Conservation (phyloP, 2,797 vertebrate species). For the Cuniculus paca region DNA sequence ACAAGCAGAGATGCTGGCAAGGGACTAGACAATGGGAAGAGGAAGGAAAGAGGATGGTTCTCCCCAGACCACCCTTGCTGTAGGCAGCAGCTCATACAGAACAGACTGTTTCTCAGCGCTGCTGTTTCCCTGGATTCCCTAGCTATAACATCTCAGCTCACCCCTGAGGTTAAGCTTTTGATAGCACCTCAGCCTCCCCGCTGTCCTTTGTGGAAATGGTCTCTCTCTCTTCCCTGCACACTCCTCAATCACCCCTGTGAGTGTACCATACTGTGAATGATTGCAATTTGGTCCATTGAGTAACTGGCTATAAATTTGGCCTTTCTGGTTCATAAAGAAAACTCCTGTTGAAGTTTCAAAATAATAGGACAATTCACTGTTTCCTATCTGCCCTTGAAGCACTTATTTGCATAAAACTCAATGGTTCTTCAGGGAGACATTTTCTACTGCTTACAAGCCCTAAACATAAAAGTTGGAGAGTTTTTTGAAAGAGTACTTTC, state of each 20-base stretch:
- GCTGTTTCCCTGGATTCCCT: background rate
- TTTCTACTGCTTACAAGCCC: background rate
- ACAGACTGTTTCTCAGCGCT: background rate
- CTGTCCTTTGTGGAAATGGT: background rate
- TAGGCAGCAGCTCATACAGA: background rate
- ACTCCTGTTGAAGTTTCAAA: conserved; percentile 23
- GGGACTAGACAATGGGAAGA: background rate
- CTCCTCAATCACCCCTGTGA: background rate
- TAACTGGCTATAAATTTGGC: background rate
- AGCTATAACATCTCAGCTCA: background rate
- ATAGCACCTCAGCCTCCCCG: background rate
- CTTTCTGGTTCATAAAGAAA: conserved; percentile 5
- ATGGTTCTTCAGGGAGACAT: background rate
- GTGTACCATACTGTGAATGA: background rate
- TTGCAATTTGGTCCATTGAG: background rate
- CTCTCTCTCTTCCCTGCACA: background rate
- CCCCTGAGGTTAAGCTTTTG: background rate
- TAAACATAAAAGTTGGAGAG: background rate
- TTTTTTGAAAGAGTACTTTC: background rate
- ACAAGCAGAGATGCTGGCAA: background rate
- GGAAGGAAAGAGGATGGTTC: background rate
- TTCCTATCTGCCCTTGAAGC: background rate
- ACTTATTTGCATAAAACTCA: conserved; percentile 16
- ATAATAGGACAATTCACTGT: background rate
- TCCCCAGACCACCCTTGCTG: accelerated